Evolutionary conservation across 2,888 invertebrate genomes (phyloP), one percentile per base, ranked within the genome.

Genomic region (Drosophila acutilabella): DNA sequence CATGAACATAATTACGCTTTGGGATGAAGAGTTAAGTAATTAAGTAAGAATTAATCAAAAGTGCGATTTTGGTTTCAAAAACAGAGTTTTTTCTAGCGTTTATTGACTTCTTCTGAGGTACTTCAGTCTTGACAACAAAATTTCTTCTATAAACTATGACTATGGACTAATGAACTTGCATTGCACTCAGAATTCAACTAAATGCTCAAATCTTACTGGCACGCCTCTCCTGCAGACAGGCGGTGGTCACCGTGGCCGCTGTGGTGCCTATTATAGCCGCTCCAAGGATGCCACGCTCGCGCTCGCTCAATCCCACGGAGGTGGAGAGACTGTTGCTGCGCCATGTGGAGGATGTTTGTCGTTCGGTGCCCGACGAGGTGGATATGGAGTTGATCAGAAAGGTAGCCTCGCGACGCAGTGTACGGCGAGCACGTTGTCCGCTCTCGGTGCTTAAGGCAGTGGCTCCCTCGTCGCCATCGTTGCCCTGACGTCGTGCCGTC

Each of bases 41-140:
- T 2, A n/a, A 23, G 18, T 38, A 1, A 23, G 23, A 23, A 38
- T 30, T 41, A 41, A 20, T 14, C 30, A 26, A 8, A 20, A 13
- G 8, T 5, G 40, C 16, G 6, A 13, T 2, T 53, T 62, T 61
- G 61, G 68, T 85, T 80, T 85, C 70, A 80, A 82, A 88, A 83
- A 80, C 75, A 53, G 38, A 54, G 67, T 30, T 30, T 82, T 81
- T 71, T 78, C 72, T 88, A 75, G 73, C 70, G 77, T 88, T 89
- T 84, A 88, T 90, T 88, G 89, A 88, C 90, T 88, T 89, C 83
- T 78, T 88, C 80, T 78, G 85, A 89, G 88, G 88, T 90, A 90
- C 81, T 83, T 88, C 88, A 88, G 90, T 90, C 88, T 90, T 88
- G 69, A 81, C 88, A 88, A 89, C 81, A 82, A 80, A 82, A 78